Percentiles rank a stretch among this genome's conserved stretches.
Conservation (phyloP, 1,140 invertebrate species). For the Hirudo medicinalis region DNA sequence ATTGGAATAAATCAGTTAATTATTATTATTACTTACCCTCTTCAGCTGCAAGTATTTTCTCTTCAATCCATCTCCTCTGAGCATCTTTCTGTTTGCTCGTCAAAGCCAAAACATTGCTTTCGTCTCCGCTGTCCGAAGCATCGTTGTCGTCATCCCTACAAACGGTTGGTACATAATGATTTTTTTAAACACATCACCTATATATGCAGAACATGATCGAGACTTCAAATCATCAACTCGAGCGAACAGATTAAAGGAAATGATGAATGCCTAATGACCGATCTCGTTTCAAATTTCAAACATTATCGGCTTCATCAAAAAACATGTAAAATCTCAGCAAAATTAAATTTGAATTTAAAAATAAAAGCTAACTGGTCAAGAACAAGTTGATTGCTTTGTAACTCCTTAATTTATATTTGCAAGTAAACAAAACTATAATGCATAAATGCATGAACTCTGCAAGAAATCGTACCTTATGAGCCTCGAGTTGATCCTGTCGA, state of each 20-base stretch:
- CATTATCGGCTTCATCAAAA: too few species aligned
- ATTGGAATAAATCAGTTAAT: neutral
- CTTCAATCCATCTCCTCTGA: slow-evolving; percentile 61
- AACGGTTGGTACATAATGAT: neutral
- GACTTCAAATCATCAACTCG: too few species aligned
- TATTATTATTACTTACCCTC: slow-evolving; percentile 40
- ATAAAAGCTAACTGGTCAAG: too few species aligned
- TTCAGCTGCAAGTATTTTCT: slow-evolving; percentile 65
- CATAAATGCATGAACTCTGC: slow-evolving; percentile 4
- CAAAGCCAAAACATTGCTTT: slow-evolving; percentile 62
- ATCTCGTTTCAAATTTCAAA: too few species aligned
- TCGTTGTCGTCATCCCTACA: slow-evolving; percentile 76
- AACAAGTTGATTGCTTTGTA: too few species aligned
- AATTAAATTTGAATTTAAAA: too few species aligned
- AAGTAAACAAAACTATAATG: slow-evolving; percentile 33
- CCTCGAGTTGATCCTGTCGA: slow-evolving; percentile 32
- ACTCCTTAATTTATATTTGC: slow-evolving; percentile 29
- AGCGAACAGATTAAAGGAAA: too few species aligned
- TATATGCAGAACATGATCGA: too few species aligned
- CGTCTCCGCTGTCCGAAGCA: slow-evolving; percentile 63
- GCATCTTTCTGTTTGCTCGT: slow-evolving; percentile 56
- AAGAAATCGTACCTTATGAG: slow-evolving; percentile 35
- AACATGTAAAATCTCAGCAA: too few species aligned
- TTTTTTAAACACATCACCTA: too few species aligned
- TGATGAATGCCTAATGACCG: too few species aligned